These are phyloP conservation scores for Sebastes schlegelii DNA, from an alignment of 2,113 vertebrate genomes.

Conservation along the genomic window DNA sequence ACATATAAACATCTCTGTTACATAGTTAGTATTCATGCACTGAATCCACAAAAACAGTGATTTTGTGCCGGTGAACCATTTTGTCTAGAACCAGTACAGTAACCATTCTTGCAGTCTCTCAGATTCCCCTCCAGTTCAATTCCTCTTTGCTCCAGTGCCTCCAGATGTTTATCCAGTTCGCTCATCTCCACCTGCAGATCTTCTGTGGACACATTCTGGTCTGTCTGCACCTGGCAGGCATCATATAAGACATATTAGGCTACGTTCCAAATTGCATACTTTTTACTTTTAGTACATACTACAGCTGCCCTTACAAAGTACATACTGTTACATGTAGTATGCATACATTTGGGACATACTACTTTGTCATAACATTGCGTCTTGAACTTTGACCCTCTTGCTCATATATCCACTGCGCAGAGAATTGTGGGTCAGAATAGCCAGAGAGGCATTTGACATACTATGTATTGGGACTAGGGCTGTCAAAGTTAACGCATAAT, in stretches of 20 bases:
- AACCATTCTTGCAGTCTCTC: conserved; percentile 85
- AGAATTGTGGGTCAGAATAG: no score
- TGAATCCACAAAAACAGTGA: not conserved
- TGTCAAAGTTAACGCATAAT: no score
- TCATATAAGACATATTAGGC: not conserved
- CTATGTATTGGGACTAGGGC: no score
- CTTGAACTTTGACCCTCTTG: no score
- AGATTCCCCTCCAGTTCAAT: conserved; percentile 89
- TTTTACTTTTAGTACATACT: no score
- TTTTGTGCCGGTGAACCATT: not conserved
- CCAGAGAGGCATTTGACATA: no score
- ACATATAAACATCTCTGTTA: not conserved
- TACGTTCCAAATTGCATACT: no score
- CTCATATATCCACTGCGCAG: no score
- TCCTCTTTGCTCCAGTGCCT: conserved; percentile 88
- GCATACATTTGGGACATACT: no score
- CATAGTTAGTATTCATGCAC: not conserved
- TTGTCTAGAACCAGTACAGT: not conserved
- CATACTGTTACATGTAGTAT: no score
- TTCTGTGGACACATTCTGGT: conserved; percentile 85
- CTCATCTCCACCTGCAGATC: conserved; percentile 89
- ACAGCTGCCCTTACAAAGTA: no score
- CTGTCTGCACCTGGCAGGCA: conserved; percentile 88
- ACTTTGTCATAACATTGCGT: no score
- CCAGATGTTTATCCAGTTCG: conserved; percentile 86